These are phyloP conservation scores for Cremastinae sp. DNA, from an alignment of 2,888 invertebrate genomes.

Conservation along the genomic window DNA sequence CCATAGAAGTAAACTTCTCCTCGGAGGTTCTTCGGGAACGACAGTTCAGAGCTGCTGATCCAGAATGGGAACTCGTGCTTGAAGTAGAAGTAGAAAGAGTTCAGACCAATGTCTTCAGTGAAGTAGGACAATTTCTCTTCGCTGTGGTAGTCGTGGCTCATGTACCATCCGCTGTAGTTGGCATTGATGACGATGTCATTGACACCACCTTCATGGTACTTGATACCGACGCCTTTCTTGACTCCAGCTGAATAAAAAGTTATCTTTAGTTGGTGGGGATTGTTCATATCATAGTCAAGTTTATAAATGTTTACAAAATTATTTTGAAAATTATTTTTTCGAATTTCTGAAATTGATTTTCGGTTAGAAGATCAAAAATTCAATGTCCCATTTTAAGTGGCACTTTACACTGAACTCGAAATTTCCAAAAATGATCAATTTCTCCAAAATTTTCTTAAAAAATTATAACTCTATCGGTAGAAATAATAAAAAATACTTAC, in stretches of 20 bases:
- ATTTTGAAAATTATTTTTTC: too few species aligned
- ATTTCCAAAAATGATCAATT: too few species aligned
- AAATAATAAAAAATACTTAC: constrained; percentile 51
- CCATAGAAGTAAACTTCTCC: constrained; percentile 85
- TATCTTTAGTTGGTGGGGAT: too few species aligned
- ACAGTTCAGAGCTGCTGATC: constrained; percentile 82
- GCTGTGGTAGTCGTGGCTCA: constrained; percentile 79
- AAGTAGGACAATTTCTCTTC: constrained; percentile 85
- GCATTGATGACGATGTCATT: constrained; percentile 83
- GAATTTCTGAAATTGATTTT: too few species aligned
- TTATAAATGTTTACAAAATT: too few species aligned
- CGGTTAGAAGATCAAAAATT: too few species aligned
- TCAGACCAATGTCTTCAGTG: constrained; percentile 87
- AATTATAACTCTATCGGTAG: not conserved
- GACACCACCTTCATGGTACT: constrained; percentile 63
- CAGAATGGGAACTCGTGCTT: constrained; percentile 85
- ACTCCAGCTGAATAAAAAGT: constrained; percentile 34
- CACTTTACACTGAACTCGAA: too few species aligned
- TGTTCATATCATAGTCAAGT: too few species aligned
- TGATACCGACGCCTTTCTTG: constrained; percentile 57
- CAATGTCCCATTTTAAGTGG: too few species aligned
- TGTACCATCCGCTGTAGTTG: constrained; percentile 82
- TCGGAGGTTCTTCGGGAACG: constrained; percentile 81
- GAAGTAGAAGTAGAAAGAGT: constrained; percentile 84
- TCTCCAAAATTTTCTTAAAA: not conserved